A percentile compares a stretch with the other conserved stretches of the same genome.
Conservation (phyloP, 2,797 vertebrate genomes). For the Tolypeutes matacus region DNA sequence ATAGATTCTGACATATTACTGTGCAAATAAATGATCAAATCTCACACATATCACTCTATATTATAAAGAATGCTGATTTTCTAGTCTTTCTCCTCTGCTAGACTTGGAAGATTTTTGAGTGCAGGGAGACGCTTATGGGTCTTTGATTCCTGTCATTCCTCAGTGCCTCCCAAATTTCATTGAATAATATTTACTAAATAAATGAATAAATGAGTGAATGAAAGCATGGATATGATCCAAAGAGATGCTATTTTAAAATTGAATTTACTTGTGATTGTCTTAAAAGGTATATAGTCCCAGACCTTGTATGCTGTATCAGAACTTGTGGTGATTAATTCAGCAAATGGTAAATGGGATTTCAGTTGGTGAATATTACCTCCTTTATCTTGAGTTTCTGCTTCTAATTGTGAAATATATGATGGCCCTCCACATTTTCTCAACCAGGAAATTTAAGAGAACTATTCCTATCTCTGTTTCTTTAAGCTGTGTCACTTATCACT, state of each 20-base stretch:
- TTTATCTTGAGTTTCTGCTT: background rate
- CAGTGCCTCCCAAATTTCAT: background rate
- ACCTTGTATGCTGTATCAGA: slow-evolving; percentile 19
- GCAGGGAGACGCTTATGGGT: background rate
- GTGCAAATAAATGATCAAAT: background rate
- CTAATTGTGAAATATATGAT: background rate
- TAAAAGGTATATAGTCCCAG: background rate
- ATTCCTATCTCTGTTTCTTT: background rate
- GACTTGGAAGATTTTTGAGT: slow-evolving; percentile 17
- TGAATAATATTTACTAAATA: background rate
- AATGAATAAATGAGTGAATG: background rate
- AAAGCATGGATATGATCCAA: background rate
- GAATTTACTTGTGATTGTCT: background rate
- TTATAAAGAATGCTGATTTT: slow-evolving; percentile 2
- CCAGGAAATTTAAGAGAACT: slow-evolving; percentile 44
- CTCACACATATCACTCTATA: background rate
- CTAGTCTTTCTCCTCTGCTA: background rate
- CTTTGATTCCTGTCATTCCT: slow-evolving; percentile 1
- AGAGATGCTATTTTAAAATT: background rate
- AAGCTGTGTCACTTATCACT: background rate
- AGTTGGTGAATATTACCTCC: slow-evolving; percentile 14
- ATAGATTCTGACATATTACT: slow-evolving; percentile 8
- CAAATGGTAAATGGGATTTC: slow-evolving; percentile 38
- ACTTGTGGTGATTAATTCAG: slow-evolving; percentile 57
- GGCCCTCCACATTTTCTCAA: slow-evolving; percentile 22